Base-by-base conservation (phyloP, 2,113 vertebrate genomes). In the Motacilla tschutschensis region DNA sequence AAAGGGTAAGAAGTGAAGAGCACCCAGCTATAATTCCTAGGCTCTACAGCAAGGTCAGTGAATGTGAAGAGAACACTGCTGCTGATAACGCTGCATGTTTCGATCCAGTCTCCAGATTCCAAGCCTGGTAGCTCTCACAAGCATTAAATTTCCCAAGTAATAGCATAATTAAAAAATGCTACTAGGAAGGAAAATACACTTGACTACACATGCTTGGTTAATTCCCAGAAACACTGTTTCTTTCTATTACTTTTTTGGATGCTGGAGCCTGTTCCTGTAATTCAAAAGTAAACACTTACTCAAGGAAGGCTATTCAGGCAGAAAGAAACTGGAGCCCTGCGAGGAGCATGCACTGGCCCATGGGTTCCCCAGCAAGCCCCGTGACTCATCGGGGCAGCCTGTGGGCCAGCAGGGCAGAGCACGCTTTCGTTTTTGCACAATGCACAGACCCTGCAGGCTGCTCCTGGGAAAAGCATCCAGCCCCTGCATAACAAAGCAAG, bases 221-320 rank as follows among this genome's bases (percentile, higher is more conserved):
- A 72, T 67, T 82, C 73, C 70, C 89, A 90, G 48, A 62, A 78
- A 28, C 41, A 47, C 65, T 12, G 54, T 28, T 21, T 28, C 33
- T 55, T 57, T 41, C 87, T n/a, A 11, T 33, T 63, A 35, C 71
- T 85, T 72, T 75, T 83, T 81, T 85, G 85, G 83, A 88, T 65
- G 59, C 66, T 58, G 26, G 35, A 87, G 29, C 53, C 15, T 46
- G 66, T 82, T 94, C 59, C 81, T 74, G 83, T 62, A 79, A 94
- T 89, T 94, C 77, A 74, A 69, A 92, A 85, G 41, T 62, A 94
- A 93, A 82, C 79, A 92, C 87, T 88, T 33, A 31, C 36, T 79
- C 89, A 72, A 72, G 84, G 81, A 94, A 93, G 81, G 51, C 35
- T 40, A 5, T 60, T 91, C 14, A 74, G 85, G 51, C 53, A 63